Percentiles rank a stretch among this genome's conserved stretches.
Evolutionary conservation across 2,113 vertebrate species (phyloP).

Genomic region (Datnioides undecimradiatus): DNA sequence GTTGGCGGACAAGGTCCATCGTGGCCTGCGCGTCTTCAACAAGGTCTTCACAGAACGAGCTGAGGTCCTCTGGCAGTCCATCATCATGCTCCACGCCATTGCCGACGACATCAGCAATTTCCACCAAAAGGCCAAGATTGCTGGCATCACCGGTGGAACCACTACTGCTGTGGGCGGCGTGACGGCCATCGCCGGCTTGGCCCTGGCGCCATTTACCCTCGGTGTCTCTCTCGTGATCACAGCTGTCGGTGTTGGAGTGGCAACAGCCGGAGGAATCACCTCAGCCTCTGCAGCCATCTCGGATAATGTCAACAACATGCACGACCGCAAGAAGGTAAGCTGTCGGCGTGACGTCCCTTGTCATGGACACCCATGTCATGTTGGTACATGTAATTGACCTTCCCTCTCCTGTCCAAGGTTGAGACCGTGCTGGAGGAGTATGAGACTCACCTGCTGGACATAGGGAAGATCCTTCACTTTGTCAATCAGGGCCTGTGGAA

Average conservation of each 20-base stretch:
- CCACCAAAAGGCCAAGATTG: slow-evolving; percentile 82
- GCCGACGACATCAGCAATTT: slow-evolving; percentile 78
- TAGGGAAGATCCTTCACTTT: slow-evolving; percentile 77
- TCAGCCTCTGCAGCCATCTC: slow-evolving; percentile 80
- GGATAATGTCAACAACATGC: slow-evolving; percentile 77
- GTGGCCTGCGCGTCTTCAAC: slow-evolving; percentile 81
- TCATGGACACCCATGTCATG: too few relatives aligned
- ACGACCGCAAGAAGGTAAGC: slow-evolving; percentile 81
- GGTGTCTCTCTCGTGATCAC: slow-evolving; percentile 80
- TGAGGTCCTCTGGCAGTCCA: slow-evolving; percentile 82
- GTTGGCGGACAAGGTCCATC: slow-evolving; percentile 79
- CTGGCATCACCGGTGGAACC: slow-evolving; percentile 81
- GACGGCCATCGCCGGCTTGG: slow-evolving; percentile 80
- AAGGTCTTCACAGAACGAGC: slow-evolving; percentile 82
- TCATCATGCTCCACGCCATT: slow-evolving; percentile 75
- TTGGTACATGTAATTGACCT: too few relatives aligned
- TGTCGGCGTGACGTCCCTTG: too few relatives aligned
- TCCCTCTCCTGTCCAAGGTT: slow-evolving; percentile 38
- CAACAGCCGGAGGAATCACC: slow-evolving; percentile 77
- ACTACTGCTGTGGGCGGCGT: slow-evolving; percentile 81
- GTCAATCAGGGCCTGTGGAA: slow-evolving; percentile 73
- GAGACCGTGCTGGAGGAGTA: slow-evolving; percentile 72
- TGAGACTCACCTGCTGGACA: slow-evolving; percentile 70
- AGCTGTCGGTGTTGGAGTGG: slow-evolving; percentile 78
- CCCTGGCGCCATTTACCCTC: slow-evolving; percentile 77